Conservation (phyloP, 2,797 vertebrate species). For the Sciaenops ocellatus region DNA sequence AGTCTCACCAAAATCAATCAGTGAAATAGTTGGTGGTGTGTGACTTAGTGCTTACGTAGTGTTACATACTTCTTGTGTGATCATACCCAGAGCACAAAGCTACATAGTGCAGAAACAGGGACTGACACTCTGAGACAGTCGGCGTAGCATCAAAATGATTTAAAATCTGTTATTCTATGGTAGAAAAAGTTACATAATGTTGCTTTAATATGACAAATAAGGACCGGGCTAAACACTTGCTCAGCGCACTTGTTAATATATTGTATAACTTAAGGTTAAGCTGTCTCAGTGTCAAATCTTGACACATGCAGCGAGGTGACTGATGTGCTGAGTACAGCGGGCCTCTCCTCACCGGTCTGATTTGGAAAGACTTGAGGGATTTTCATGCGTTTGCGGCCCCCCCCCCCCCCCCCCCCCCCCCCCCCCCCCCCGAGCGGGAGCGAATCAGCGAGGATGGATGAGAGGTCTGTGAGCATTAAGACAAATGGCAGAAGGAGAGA, state of each 20-base stretch:
- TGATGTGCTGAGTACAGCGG: constrained; percentile 73
- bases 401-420: no score
- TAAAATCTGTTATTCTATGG: no score
- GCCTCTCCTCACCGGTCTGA: constrained; percentile 53
- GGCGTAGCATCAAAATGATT: no score
- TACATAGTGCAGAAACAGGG: no score
- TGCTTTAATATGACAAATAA: constrained; percentile 38
- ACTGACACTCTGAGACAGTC: no score
- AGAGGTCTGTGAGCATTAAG: constrained; percentile 67
- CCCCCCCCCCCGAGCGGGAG: constrained; percentile 27
- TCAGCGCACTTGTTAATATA: constrained; percentile 37
- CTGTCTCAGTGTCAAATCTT: constrained; percentile 62
- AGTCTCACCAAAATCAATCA: no score
- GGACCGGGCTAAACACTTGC: constrained; percentile 45
- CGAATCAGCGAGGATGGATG: constrained; percentile 41
- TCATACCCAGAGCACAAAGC: no score
- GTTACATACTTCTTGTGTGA: no score
- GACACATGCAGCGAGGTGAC: constrained; percentile 66
- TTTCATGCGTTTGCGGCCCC: constrained; percentile 46
- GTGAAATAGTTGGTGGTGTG: no score
- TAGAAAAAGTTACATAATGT: no score
- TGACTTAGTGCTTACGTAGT: no score
- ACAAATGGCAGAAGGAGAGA: constrained; percentile 58
- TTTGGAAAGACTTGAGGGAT: constrained; percentile 67
- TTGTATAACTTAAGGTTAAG: constrained; percentile 57